These are phyloP conservation scores for Eupleurogrammus muticus DNA, from an alignment of 2,797 vertebrate genomes.

Conservation along the genomic window DNA sequence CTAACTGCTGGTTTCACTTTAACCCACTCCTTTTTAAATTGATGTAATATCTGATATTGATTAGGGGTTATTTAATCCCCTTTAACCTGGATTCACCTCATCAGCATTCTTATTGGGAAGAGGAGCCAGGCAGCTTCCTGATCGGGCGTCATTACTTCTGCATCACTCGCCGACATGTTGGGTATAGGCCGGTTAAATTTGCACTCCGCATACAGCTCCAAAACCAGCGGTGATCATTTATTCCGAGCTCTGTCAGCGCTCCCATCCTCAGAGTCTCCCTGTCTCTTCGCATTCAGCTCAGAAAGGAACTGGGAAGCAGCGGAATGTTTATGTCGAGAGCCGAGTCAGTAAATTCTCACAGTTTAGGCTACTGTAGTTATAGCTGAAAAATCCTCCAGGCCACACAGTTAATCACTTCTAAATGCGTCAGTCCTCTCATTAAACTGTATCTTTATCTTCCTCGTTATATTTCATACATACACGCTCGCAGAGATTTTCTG, in stretches of 20 bases:
- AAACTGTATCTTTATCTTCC: conserved; percentile 2
- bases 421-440: conserved; percentile 31
- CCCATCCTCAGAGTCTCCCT: conserved; percentile 64
- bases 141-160: conserved; percentile 6
- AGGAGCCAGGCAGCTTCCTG: not conserved
- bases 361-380: conserved; percentile 17
- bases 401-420: conserved; percentile 28
- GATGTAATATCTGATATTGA: not conserved
- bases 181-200: conserved; percentile 12
- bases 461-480: not conserved
- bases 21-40: not conserved
- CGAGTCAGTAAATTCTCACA: conserved; percentile 63
- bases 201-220: conserved; percentile 40
- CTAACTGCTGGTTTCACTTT: not conserved
- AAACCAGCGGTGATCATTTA: conserved; percentile 54
- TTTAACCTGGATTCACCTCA: conserved; percentile 8
- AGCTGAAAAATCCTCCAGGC: conserved; percentile 37
- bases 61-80: not conserved
- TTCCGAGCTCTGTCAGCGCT: conserved; percentile 62
- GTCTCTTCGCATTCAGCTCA: conserved; percentile 71
- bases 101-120: not conserved
- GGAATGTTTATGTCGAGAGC: conserved; percentile 70
- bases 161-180: conserved; percentile 10
- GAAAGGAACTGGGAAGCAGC: conserved; percentile 60
- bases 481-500: not conserved